phyloP scores from a whole-genome alignment of 30 jellyfish, hydroid and myxozoan genomes.

The Mastigias papua region DNA sequence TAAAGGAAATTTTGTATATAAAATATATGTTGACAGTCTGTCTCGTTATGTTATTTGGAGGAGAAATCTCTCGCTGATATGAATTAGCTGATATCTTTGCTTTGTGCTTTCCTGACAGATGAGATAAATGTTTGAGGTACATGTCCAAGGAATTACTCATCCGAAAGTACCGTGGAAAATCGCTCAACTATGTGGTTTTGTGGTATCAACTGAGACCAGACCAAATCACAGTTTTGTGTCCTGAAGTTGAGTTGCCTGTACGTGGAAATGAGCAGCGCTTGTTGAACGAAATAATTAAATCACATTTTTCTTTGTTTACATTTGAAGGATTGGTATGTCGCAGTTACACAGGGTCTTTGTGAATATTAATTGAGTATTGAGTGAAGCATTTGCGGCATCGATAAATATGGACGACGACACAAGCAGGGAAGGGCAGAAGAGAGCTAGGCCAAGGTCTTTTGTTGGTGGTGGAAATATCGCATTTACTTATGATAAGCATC shows the following conservation, averaged over 20 bases:
- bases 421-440: constrained; percentile 15
- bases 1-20: too few relatives aligned
- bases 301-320: neutral
- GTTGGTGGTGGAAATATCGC: constrained; percentile 66
- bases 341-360: neutral
- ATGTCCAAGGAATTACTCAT: too few relatives aligned
- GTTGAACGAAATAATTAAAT: neutral
- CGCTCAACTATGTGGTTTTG: neutral
- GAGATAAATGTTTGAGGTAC: too few relatives aligned
- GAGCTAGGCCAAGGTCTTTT: constrained; percentile 65
- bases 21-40: too few relatives aligned
- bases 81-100: too few relatives aligned
- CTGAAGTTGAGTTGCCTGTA: neutral
- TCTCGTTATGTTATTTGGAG: too few relatives aligned
- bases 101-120: too few relatives aligned
- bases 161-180: too few relatives aligned
- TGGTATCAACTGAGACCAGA: neutral
- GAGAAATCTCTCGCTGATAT: too few relatives aligned
- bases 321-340: neutral
- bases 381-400: neutral
- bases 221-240: neutral
- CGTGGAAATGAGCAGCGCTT: neutral
- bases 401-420: neutral
- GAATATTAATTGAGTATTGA: neutral
- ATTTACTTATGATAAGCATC: constrained; percentile 50